Percentiles rank a stretch among this genome's conserved stretches.
Conservation (phyloP, 2,113 vertebrate species). For the Catharus bicknelli region DNA sequence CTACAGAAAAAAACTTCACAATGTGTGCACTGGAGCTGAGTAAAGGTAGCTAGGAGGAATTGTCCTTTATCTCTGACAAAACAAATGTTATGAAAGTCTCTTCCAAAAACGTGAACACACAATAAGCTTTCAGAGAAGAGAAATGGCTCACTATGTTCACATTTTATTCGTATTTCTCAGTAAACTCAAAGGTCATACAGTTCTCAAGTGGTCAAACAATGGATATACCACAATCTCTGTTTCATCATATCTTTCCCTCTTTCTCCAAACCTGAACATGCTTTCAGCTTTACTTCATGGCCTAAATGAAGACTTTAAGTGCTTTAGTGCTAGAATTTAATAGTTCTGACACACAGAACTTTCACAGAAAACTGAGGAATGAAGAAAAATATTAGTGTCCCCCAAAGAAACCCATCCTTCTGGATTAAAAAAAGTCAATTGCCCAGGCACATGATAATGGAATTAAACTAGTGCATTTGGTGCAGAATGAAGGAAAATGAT, state of each 20-base stretch:
- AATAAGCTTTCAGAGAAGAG: constrained; percentile 38
- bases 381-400: not conserved
- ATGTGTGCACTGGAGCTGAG: not conserved
- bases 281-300: not conserved
- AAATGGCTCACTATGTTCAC: not conserved
- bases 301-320: not conserved
- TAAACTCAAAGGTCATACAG: constrained; percentile 16
- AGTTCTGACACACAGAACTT: not conserved
- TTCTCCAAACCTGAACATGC: not conserved
- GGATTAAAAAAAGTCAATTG: not conserved
- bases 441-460: not conserved
- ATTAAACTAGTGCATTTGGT: not conserved
- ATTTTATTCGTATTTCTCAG: constrained; percentile 33
- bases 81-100: not conserved
- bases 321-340: not conserved
- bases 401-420: not conserved
- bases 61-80: constrained; percentile 32
- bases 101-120: constrained; percentile 31
- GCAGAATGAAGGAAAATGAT: not conserved
- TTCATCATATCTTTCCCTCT: not conserved
- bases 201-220: constrained; percentile 47
- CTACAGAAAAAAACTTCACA: not conserved
- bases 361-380: not conserved
- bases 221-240: not conserved
- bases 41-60: not conserved